Conservation (phyloP, 2,888 invertebrate species). For the Eristalis pertinax region DNA sequence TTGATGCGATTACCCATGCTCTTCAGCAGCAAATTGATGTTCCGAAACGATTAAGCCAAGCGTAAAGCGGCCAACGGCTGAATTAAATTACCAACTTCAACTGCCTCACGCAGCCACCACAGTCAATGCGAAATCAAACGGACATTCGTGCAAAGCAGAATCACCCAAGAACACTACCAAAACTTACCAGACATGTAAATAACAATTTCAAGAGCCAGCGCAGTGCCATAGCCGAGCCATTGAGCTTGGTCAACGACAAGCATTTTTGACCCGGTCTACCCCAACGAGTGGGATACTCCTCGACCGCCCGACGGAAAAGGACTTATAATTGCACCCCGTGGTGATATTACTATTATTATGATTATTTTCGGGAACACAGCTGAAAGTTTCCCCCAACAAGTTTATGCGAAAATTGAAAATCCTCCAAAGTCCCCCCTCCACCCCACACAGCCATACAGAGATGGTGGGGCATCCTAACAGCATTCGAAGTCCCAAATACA, state of each 20-base stretch:
- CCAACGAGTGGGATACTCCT: conserved; percentile 9
- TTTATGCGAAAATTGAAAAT: conserved; percentile 70
- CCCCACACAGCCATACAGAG: not conserved
- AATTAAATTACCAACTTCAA: not conserved
- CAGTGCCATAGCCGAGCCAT: conserved; percentile 15
- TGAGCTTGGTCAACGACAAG: conserved; percentile 32
- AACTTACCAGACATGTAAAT: not conserved
- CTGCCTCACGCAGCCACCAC: not conserved
- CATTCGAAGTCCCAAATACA: conserved; percentile 44
- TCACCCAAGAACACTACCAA: not conserved
- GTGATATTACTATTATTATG: conserved; percentile 64
- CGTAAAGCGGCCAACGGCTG: not conserved
- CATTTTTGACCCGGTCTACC: not conserved
- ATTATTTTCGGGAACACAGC: conserved; percentile 49
- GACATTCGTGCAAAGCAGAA: not conserved
- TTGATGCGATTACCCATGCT: too few relatives aligned
- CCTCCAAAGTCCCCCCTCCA: not conserved
- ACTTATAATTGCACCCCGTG: conserved; percentile 67
- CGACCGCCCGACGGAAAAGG: conserved; percentile 29
- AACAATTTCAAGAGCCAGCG: conserved; percentile 4
- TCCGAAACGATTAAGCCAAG: not conserved
- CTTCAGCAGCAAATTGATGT: not conserved
- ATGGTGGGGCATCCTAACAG: not conserved
- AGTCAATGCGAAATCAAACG: not conserved
- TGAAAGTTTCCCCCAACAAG: conserved; percentile 43